phyloP scores from a whole-genome alignment of 2,113 vertebrate species.

The Porphyrio hochstetteri region DNA sequence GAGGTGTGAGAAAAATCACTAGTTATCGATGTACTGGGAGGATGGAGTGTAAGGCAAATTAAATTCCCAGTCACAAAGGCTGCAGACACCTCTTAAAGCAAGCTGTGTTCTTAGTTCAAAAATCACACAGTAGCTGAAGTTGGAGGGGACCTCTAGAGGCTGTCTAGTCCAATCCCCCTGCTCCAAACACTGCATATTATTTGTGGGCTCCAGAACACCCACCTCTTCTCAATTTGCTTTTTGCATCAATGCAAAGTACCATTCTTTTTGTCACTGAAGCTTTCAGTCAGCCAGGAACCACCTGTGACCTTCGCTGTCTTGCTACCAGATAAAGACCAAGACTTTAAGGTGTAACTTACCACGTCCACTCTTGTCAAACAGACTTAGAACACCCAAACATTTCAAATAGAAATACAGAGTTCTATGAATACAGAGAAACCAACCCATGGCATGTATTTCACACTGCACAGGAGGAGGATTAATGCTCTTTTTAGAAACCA shows the following conservation, averaged over 20 bases:
- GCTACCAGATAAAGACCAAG: background rate
- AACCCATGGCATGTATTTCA: background rate
- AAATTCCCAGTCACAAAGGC: background rate
- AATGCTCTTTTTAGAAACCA: background rate
- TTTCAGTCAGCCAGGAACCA: background rate
- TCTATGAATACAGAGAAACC: background rate
- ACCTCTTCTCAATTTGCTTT: background rate
- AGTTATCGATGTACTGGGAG: background rate
- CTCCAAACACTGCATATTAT: background rate
- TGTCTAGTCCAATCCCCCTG: background rate
- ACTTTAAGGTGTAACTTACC: background rate
- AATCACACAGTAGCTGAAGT: background rate
- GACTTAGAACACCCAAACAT: background rate
- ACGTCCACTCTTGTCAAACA: background rate
- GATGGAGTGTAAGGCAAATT: background rate
- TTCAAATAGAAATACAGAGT: background rate
- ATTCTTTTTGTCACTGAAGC: background rate
- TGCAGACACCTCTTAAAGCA: background rate
- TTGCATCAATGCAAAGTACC: background rate
- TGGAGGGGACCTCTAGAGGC: background rate
- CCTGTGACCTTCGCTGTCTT: background rate
- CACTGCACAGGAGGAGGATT: background rate
- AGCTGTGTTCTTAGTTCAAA: background rate
- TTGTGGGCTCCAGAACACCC: background rate
- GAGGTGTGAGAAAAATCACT: background rate